These are phyloP conservation scores for Mesorhabditis belari DNA, from an alignment of 2,888 invertebrate genomes.

Conservation along the genomic window DNA sequence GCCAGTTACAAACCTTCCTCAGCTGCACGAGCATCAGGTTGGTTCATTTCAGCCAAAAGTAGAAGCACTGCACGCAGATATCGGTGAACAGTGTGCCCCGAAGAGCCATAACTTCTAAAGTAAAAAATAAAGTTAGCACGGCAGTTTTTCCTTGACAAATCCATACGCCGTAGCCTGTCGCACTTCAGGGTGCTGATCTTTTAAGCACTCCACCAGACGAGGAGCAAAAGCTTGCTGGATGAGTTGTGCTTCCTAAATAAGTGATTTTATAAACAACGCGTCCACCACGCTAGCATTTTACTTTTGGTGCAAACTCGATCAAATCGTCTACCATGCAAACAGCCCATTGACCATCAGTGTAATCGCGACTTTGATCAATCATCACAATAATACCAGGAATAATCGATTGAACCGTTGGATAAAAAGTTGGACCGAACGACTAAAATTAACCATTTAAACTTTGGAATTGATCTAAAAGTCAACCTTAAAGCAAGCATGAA, in stretches of 20 bases:
- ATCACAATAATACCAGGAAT: conserved; percentile 52
- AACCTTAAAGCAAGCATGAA: conserved; percentile 38
- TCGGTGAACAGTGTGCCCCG: conserved; percentile 42
- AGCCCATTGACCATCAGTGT: conserved; percentile 94
- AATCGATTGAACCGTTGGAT: conserved; percentile 11
- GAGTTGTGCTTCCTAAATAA: conserved; percentile 66
- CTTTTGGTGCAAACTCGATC: conserved; percentile 67
- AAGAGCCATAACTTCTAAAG: conserved; percentile 74
- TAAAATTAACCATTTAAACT: conserved; percentile 8
- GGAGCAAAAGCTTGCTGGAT: conserved; percentile 83
- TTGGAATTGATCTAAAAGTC: neutral
- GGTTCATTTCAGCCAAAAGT: conserved; percentile 54
- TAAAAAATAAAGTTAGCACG: too few relatives aligned
- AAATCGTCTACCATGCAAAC: conserved; percentile 96
- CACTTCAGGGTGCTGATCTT: conserved; percentile 79
- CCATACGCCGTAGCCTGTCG: conserved; percentile 95
- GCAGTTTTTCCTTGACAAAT: too few relatives aligned
- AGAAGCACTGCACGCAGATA: conserved; percentile 54
- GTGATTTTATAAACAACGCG: neutral
- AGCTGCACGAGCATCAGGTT: too few relatives aligned
- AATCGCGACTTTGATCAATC: conserved; percentile 80
- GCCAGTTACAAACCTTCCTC: too few relatives aligned
- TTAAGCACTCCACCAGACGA: conserved; percentile 72
- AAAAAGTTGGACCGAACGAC: conserved; percentile 24
- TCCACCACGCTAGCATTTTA: neutral